Evolutionary conservation across 2,113 vertebrate genomes (phyloP), one percentile per base, ranked within the genome.

Genomic region (Anguilla japonica): DNA sequence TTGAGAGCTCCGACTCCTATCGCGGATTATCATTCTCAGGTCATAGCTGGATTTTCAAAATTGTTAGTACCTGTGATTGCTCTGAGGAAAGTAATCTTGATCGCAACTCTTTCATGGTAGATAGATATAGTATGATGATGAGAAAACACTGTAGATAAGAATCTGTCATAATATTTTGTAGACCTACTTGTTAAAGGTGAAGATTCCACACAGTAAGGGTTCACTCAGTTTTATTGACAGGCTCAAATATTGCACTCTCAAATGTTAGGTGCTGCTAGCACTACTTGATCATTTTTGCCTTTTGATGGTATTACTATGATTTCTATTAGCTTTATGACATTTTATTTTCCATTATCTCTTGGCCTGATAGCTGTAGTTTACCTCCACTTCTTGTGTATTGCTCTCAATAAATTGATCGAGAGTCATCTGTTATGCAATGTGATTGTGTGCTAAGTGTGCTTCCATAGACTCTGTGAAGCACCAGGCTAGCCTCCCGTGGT

Each of bases 371-470:
- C 67, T 53, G 11, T 41, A 34, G 34, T n/a, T 56, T 53, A 78
- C 57, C 71, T 53, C 41, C 46, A 46, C 85, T 82, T 67, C 22
- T 79, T 40, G 63, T 34, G 79, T 86, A 50, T 91, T 86, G 81
- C 87, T 88, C 71, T 56, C 85, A 85, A 79, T 53, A 83, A 34
- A 79, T 81, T 83, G 87, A 88, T 85, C 86, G 86, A 85, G 85
- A 85, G 85, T 84, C 82, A 53, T 43, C 83, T 79, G 81, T 86
- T 86, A 86, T 84, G 82, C 78, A 87, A 86, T 83, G 82, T 15
- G 75, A 90, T 78, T 84, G 29, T 29, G 41, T 40, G 83, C 46
- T 39, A 83, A 87, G 81, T 86, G 87, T 84, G 83, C 89, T 87
- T 82, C 85, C 87, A 84, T 46, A 1, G 63, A 40, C 60, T 15